These are phyloP conservation scores for Melieria picta DNA, from an alignment of 2,888 invertebrate species.

Conservation along the genomic window DNA sequence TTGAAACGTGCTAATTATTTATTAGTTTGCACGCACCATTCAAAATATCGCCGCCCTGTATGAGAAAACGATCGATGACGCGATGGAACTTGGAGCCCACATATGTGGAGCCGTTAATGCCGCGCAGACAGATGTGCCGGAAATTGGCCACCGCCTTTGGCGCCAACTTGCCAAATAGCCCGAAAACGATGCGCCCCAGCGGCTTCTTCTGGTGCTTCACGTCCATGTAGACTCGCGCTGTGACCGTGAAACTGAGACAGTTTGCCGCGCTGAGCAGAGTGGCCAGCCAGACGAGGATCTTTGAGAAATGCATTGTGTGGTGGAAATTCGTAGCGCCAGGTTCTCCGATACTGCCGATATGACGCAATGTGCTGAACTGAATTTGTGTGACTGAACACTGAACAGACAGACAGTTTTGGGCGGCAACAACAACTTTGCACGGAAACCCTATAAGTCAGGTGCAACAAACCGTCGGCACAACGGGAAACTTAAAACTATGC, in stretches of 20 bases:
- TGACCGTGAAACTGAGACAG: conserved; percentile 59
- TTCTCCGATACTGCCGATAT: neutral
- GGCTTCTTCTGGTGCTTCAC: conserved; percentile 78
- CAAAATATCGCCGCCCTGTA: conserved; percentile 91
- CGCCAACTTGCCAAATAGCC: conserved; percentile 81
- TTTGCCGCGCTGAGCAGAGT: conserved; percentile 10
- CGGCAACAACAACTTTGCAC: no score
- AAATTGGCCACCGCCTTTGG: conserved; percentile 91
- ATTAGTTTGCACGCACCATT: conserved; percentile 55
- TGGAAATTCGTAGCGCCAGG: neutral
- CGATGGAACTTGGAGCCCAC: conserved; percentile 84
- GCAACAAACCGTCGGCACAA: no score
- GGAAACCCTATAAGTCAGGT: no score
- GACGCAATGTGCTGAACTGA: conserved; percentile 14
- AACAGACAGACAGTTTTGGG: no score
- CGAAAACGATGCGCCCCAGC: conserved; percentile 82
- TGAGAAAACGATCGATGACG: conserved; percentile 88
- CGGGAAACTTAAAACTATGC: no score
- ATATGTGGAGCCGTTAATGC: conserved; percentile 81
- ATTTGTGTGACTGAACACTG: neutral
- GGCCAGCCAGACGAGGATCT: neutral
- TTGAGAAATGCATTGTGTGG: conserved; percentile 8
- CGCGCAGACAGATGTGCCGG: conserved; percentile 79
- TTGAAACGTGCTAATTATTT: no score
- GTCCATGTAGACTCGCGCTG: conserved; percentile 79